These are phyloP conservation scores for Tachyglossus aculeatus DNA, from an alignment of 2,797 vertebrate species.

Conservation along the genomic window DNA sequence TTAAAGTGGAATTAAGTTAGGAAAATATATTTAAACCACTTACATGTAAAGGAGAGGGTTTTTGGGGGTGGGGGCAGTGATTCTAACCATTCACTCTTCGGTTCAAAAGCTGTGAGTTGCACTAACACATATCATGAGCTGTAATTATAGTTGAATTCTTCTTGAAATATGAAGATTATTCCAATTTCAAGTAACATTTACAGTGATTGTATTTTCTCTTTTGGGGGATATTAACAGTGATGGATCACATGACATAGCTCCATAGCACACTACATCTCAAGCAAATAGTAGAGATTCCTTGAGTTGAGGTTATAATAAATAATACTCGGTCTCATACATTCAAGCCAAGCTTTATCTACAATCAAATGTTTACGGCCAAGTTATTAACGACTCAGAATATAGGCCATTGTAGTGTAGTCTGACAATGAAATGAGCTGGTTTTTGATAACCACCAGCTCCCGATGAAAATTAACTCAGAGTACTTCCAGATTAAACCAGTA, in stretches of 20 bases:
- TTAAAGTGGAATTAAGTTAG: constrained; percentile 42
- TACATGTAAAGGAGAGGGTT: constrained; percentile 25
- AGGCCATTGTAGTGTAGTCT: background rate
- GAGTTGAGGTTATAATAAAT: constrained; percentile 4
- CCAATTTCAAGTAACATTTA: no score
- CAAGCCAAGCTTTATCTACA: constrained; percentile 6
- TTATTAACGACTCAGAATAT: background rate
- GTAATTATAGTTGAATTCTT: no score
- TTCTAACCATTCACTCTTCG: no score
- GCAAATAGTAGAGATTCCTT: no score
- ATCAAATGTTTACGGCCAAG: background rate
- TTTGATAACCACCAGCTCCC: constrained; percentile 10
- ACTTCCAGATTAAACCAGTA: constrained; percentile 14
- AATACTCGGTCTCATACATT: constrained; percentile 4
- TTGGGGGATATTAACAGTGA: no score
- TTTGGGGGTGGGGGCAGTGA: no score
- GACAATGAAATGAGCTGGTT: constrained; percentile 2
- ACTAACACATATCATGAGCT: no score
- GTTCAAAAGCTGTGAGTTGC: no score
- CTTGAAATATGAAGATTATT: no score
- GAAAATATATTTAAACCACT: constrained; percentile 19
- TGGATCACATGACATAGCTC: no score
- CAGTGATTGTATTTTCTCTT: no score
- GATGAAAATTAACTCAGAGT: constrained; percentile 18
- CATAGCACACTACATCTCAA: no score